Conservation (phyloP, 2,797 vertebrate genomes). For the Acanthurus lineatus region DNA sequence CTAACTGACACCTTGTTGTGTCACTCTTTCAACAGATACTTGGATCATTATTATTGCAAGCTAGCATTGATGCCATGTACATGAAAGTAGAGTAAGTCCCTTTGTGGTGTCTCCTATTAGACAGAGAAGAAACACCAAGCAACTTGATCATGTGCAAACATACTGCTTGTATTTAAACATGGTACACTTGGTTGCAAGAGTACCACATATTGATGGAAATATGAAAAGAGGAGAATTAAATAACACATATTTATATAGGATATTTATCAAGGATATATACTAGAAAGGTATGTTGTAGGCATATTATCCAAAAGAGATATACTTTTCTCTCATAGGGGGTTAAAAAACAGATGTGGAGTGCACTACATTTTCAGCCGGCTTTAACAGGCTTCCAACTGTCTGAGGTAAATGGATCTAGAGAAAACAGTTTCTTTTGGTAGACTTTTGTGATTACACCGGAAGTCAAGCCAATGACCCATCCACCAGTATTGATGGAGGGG, state of each 20-base stretch:
- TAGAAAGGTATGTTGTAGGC: no score
- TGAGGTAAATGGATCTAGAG: slow-evolving; percentile 12
- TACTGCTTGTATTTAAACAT: not conserved
- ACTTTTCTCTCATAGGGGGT: not conserved
- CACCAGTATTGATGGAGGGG: slow-evolving; percentile 43
- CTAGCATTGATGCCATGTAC: not conserved
- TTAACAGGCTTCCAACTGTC: not conserved
- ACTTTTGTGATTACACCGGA: slow-evolving; percentile 12
- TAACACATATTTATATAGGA: no score
- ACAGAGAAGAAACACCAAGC: not conserved
- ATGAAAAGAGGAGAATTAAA: no score
- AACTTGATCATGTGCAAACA: slow-evolving; percentile 10
- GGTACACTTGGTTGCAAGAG: no score
- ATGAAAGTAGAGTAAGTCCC: not conserved
- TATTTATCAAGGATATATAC: no score
- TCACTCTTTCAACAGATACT: slow-evolving; percentile 1
- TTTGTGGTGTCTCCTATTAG: not conserved
- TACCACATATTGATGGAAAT: no score
- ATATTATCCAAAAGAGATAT: not conserved
- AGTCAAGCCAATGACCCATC: slow-evolving; percentile 17
- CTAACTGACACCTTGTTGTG: not conserved
- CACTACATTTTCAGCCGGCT: not conserved
- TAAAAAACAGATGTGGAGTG: not conserved
- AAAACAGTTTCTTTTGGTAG: slow-evolving; percentile 28
- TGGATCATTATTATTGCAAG: slow-evolving; percentile 37